Evolutionary conservation across 2,888 invertebrate species (phyloP), one percentile per base, ranked within the genome.

Genomic region (Belgica antarctica): DNA sequence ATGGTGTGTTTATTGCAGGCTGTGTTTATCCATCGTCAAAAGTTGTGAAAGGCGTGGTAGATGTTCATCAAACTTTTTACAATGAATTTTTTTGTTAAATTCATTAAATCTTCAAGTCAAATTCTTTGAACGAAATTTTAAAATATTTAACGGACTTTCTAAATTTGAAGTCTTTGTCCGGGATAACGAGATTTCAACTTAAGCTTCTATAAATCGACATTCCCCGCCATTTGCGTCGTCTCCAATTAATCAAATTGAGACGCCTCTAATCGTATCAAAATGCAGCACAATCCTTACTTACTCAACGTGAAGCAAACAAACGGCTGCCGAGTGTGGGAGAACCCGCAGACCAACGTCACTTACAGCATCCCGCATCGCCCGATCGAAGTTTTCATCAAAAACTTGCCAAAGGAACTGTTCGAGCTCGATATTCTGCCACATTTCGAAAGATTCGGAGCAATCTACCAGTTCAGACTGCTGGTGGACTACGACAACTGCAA

Each of bases 381-480:
- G 17, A 2, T 36, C 5, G 62, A 62, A 36, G 7, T 62, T 2
- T 62, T 62, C 19, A 36, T 62, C 2, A 34, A 17, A 2, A 62
- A 62, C 19, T 17, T 62, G n/a, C 76, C 77, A 2, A 74, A 74
- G 15, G 71, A 73, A 34, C 57, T 76, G 2, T 71, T 72, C 28
- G 77, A 76, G 63, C 71, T 74, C 1, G 73, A 73, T 7, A 71
- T 77, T 0, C 22, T 77, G 2, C 72, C 74, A 1, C 75, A 75
- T 7, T 76, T 77, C 71, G 62, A 75, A 10, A 73, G 75, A 2
- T 77, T 77, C 68, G 77, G 77, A 0, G 71, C 72, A 15, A 75
- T 77, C n/a, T 77, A 77, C 59, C 75, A 77, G 70, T 75, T 77
- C 41, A 75, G 77, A 0, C 71, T 77, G 1, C 75, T 76, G 8